A percentile compares a stretch with the other conserved stretches of the same genome.
These are phyloP conservation scores for Cosmia trapezina DNA, from an alignment of 2,888 invertebrate genomes.

Conservation along the genomic window DNA sequence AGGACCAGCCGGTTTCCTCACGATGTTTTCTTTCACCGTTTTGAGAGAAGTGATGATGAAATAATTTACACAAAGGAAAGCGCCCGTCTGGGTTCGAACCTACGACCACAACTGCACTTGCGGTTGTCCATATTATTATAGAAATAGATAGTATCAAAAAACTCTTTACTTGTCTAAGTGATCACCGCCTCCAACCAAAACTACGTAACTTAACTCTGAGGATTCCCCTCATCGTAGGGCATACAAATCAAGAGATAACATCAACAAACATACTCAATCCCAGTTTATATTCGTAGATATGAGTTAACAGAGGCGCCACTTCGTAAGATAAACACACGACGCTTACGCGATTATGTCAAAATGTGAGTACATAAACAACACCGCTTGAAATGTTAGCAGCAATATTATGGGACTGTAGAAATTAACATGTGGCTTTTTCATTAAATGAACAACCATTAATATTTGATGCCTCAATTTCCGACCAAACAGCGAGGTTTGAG, in stretches of 20 bases:
- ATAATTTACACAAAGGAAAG: not conserved
- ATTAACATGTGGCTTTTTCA: slow-evolving; percentile 41
- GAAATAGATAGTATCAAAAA: not conserved
- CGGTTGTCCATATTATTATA: too few relatives aligned
- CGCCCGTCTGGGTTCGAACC: too few relatives aligned
- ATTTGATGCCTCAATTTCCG: slow-evolving; percentile 46
- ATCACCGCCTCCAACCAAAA: not conserved
- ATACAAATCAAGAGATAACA: slow-evolving; percentile 56
- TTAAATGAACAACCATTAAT: slow-evolving; percentile 40
- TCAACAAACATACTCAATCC: slow-evolving; percentile 59
- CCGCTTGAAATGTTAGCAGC: slow-evolving; percentile 55
- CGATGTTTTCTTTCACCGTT: not conserved
- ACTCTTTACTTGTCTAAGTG: not conserved
- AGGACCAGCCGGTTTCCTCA: not conserved
- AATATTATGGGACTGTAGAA: slow-evolving; percentile 33
- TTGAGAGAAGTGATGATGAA: not conserved
- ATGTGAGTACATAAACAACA: slow-evolving; percentile 63
- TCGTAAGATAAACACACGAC: slow-evolving; percentile 75
- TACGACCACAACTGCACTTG: too few relatives aligned
- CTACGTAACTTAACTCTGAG: slow-evolving; percentile 11
- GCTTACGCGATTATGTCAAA: slow-evolving; percentile 66
- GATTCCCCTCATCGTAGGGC: slow-evolving; percentile 34
- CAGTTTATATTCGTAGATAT: slow-evolving; percentile 54
- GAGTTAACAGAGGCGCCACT: slow-evolving; percentile 76
- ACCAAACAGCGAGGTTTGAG: slow-evolving; percentile 3